Evolutionary conservation across 2,888 invertebrate species (phyloP), one percentile per base, ranked within the genome.

Genomic region (Brachyptera putata): DNA sequence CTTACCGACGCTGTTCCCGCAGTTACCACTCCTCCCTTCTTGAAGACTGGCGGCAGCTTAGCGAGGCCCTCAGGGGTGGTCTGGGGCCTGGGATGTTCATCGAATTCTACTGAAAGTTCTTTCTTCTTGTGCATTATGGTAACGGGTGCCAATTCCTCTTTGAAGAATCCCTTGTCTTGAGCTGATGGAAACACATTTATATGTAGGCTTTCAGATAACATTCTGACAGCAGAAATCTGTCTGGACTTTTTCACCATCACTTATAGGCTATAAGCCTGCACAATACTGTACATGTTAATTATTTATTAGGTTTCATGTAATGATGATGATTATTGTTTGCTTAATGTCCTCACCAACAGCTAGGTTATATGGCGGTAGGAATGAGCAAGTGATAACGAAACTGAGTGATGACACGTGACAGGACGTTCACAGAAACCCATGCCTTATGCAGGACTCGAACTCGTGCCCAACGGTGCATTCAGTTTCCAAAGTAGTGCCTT

Each of bases 1-100:
- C n/a, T 82, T 76, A 95, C 94, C 2, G 96, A 96, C 50, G 97
- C 95, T 65, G 87, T 86, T 14, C 95, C 98, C 61, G 97, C 97
- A 4, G 95, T 95, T 13, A 97, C 95, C 1, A 91, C 81, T 0
- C 97, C 98, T 67, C 91, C 87, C 75, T 96, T 94, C 76, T 96
- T 94, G 78, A 98, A 98, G 16, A 97, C 83, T 0, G 95, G 80
- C 0, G 89, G 84, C 58, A 99, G 78, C 73, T 96, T 97, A 68
- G 85, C 83, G 25, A 99, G 79, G 3, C 81, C 82, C 72, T 96
- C 96, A 14, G 89, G 70, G 0, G 92, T 95, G 39, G 95, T 91
- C 73, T 92, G 83, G 24, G 92, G 91, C 66, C 90, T 84, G 1
- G 97, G 95, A 77, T 97, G 96, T 76, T 99, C 99, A 75, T 99